phyloP scores from a whole-genome alignment of 2,888 invertebrate species.

The Monopis laevigella region DNA sequence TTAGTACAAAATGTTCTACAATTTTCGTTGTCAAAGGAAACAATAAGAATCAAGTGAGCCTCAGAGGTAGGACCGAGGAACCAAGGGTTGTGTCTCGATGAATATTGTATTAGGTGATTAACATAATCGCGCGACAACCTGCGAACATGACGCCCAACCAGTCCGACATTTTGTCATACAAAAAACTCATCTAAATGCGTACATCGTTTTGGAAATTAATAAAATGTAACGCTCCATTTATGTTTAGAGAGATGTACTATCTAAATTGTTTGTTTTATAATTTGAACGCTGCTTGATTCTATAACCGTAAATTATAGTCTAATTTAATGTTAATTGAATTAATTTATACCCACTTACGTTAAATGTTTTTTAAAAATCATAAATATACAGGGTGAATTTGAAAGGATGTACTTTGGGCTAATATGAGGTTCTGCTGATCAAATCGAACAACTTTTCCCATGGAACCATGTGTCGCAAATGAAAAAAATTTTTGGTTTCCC shows the following conservation, averaged over 20 bases:
- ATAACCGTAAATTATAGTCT: too few species aligned
- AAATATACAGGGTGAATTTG: too few species aligned
- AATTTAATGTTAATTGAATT: constrained; percentile 23
- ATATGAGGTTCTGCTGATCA: too few species aligned
- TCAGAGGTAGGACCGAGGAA: background rate
- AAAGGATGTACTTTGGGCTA: too few species aligned
- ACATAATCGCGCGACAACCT: constrained; percentile 39
- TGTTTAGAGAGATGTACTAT: background rate
- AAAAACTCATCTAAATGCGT: constrained; percentile 45
- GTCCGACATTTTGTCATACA: constrained; percentile 16
- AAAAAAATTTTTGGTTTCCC: too few species aligned
- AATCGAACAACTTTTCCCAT: too few species aligned
- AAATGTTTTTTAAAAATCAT: too few species aligned
- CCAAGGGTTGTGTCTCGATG: constrained; percentile 24
- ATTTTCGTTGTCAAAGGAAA: constrained; percentile 27
- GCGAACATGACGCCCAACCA: constrained; percentile 37
- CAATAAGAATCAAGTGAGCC: constrained; percentile 20
- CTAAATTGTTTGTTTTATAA: constrained; percentile 6
- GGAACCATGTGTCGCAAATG: too few species aligned
- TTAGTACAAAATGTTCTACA: too few species aligned
- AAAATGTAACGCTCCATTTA: constrained; percentile 1
- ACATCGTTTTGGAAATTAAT: constrained; percentile 29
- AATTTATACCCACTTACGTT: too few species aligned
- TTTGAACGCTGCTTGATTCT: too few species aligned
- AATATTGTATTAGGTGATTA: constrained; percentile 47